A percentile compares a stretch with the other conserved stretches of the same genome.
Evolutionary conservation across 2,113 vertebrate species (phyloP).

Genomic region (Gnathonemus longibarbis): DNA sequence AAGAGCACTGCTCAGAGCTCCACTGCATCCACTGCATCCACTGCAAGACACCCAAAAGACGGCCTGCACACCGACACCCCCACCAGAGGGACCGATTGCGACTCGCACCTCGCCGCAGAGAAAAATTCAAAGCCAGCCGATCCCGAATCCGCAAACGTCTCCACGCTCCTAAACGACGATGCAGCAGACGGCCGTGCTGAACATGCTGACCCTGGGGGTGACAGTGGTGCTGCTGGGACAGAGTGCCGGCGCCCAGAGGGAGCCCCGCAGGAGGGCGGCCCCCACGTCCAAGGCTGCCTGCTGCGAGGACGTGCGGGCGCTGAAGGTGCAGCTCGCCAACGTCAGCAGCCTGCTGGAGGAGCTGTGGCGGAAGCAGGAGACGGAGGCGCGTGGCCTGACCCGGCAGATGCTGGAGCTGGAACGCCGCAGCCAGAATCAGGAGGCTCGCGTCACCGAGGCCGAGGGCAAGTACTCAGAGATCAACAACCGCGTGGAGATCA

Average conservation of each 20-base stretch:
- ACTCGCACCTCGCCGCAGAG: neutral
- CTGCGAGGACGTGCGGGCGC: constrained; percentile 77
- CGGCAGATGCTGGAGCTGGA: constrained; percentile 89
- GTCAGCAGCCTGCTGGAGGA: constrained; percentile 77
- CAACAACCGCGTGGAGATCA: constrained; percentile 87
- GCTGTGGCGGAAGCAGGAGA: constrained; percentile 79
- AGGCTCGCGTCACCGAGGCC: constrained; percentile 70
- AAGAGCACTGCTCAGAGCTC: constrained; percentile 34
- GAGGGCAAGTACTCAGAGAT: constrained; percentile 94
- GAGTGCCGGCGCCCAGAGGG: constrained; percentile 60
- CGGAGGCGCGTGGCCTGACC: constrained; percentile 70
- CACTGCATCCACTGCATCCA: neutral
- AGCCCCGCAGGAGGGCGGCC: constrained; percentile 53
- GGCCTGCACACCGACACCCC: neutral
- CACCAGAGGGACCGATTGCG: neutral
- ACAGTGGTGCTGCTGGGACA: constrained; percentile 39
- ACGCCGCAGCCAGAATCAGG: constrained; percentile 70
- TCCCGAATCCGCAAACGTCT: neutral
- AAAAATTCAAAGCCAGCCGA: neutral
- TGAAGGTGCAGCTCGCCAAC: constrained; percentile 84
- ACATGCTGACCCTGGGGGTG: constrained; percentile 36
- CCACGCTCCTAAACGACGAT: constrained; percentile 38
- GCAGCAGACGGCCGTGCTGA: constrained; percentile 42
- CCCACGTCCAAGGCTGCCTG: constrained; percentile 55
- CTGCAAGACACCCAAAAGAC: neutral